These are phyloP conservation scores for Hyles lineata DNA, from an alignment of 2,888 invertebrate species.

Conservation along the genomic window DNA sequence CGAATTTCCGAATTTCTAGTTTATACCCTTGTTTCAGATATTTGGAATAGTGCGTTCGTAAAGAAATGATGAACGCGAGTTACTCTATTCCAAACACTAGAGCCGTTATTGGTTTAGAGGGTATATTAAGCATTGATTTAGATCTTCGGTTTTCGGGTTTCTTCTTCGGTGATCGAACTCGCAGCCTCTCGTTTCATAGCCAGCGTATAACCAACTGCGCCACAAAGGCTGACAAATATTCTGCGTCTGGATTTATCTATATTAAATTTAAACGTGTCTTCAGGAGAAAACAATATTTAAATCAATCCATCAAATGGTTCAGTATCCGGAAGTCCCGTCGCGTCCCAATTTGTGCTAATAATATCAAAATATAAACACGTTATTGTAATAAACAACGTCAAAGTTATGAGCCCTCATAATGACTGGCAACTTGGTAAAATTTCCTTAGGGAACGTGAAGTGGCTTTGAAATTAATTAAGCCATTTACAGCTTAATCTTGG, in stretches of 20 bases:
- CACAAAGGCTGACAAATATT: no score
- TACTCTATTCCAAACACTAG: no score
- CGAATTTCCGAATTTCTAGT: no score
- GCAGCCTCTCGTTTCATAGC: no score
- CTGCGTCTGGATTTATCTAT: neutral
- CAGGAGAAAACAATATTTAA: neutral
- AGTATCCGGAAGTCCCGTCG: neutral
- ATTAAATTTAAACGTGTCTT: neutral
- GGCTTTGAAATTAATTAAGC: conserved; percentile 28
- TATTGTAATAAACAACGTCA: conserved; percentile 27
- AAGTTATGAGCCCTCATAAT: conserved; percentile 28
- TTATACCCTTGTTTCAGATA: no score
- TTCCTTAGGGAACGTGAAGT: conserved; percentile 24
- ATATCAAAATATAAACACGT: conserved; percentile 14
- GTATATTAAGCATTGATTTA: no score
- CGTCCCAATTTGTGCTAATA: conserved; percentile 8
- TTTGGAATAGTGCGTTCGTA: no score
- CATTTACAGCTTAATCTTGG: conserved; percentile 28
- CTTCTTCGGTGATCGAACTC: no score
- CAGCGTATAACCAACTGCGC: no score
- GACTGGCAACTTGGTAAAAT: conserved; percentile 31
- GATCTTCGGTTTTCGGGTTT: no score
- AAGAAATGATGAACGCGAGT: no score
- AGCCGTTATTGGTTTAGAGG: no score
- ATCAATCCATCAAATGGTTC: neutral